A percentile compares a stretch with the other conserved stretches of the same genome.
These are phyloP conservation scores for Hippocampus kuda DNA, from an alignment of 2,797 vertebrate genomes.

Conservation along the genomic window DNA sequence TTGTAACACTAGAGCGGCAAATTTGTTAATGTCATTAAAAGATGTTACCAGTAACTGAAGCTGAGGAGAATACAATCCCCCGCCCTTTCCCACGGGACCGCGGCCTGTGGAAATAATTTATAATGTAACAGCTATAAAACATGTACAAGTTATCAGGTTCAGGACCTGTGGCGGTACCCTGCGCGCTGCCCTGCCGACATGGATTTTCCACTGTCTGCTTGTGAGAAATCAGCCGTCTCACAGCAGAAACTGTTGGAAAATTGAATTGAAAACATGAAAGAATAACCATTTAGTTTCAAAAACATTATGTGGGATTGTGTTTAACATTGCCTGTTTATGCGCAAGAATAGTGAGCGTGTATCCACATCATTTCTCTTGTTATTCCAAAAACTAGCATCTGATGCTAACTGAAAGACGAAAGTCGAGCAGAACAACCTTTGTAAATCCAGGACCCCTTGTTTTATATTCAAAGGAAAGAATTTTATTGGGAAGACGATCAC, in stretches of 20 bases:
- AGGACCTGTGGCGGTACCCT: constrained; percentile 76
- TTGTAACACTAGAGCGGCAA: constrained; percentile 95
- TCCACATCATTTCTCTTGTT: no score
- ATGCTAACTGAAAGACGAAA: no score
- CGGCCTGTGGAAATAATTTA: constrained; percentile 95
- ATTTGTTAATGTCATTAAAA: constrained; percentile 99
- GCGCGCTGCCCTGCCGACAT: constrained; percentile 74
- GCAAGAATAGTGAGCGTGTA: no score
- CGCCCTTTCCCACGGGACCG: constrained; percentile 36
- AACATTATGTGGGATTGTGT: not conserved
- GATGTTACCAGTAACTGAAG: constrained; percentile 92
- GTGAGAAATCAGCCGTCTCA: constrained; percentile 36
- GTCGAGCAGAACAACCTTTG: no score
- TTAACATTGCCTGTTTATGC: not conserved
- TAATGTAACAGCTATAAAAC: constrained; percentile 97
- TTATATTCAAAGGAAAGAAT: no score
- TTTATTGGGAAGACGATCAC: no score
- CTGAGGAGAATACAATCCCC: constrained; percentile 84
- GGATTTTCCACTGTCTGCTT: constrained; percentile 73
- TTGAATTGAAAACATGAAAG: not conserved
- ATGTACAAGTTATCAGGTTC: constrained; percentile 92
- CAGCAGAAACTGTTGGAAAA: not conserved
- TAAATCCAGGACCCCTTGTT: no score
- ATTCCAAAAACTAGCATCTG: no score
- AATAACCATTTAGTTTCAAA: not conserved